Conservation (phyloP, 1,140 invertebrate genomes). For the Diploscapter pachys region DNA sequence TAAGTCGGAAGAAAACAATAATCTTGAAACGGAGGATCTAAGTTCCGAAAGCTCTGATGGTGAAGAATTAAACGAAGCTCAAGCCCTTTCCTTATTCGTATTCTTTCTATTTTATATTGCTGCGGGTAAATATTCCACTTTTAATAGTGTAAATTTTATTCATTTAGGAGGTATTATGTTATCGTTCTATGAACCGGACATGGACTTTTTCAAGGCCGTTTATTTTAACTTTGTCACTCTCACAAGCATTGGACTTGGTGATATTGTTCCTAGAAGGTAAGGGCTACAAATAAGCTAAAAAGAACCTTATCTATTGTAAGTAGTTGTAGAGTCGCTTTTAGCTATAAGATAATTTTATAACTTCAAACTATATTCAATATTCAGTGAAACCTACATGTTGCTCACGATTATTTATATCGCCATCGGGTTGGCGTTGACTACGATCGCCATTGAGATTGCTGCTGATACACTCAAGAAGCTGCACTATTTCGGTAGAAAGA, state of each 20-base stretch:
- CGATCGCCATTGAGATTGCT: slow-evolving; percentile 53
- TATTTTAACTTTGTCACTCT: slow-evolving; percentile 55
- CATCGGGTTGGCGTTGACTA: slow-evolving; percentile 49
- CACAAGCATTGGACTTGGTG: slow-evolving; percentile 51
- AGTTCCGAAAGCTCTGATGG: slow-evolving; percentile 12
- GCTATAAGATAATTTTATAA: no score
- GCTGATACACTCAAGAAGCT: slow-evolving; percentile 47
- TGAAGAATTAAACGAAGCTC: slow-evolving; percentile 33
- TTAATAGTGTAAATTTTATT: neutral
- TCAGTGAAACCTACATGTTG: slow-evolving; percentile 41
- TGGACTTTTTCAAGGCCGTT: slow-evolving; percentile 52
- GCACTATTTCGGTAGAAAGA: slow-evolving; percentile 52
- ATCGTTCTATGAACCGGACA: slow-evolving; percentile 48
- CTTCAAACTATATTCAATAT: neutral
- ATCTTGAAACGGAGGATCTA: neutral
- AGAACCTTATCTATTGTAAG: neutral
- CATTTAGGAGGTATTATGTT: slow-evolving; percentile 24
- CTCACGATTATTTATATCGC: slow-evolving; percentile 50
- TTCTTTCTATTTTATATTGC: slow-evolving; percentile 34
- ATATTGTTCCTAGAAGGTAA: slow-evolving; percentile 48
- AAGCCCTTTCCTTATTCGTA: slow-evolving; percentile 29
- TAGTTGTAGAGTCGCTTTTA: no score
- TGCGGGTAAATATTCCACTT: slow-evolving; percentile 6
- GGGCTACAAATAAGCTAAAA: neutral
- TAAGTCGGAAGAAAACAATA: neutral